Percentiles rank a stretch among this genome's conserved stretches.
phyloP scores from a whole-genome alignment of 2,797 vertebrate species.

The Tympanoctomys barrerae region DNA sequence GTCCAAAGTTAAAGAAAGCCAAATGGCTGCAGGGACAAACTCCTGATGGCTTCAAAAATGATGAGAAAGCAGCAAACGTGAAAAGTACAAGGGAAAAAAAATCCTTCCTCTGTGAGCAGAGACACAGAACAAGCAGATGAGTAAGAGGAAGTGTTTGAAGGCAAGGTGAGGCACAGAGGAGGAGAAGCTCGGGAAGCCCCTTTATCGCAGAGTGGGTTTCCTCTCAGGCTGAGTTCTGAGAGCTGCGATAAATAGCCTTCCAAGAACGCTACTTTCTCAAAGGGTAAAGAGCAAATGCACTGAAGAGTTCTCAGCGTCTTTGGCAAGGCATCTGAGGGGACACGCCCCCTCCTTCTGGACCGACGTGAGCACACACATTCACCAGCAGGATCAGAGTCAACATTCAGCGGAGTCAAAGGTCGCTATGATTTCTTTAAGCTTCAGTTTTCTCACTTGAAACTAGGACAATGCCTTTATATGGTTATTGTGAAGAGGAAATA shows the following conservation, averaged over 20 bases:
- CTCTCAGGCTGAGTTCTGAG: constrained; percentile 2
- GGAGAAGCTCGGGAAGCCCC: neutral
- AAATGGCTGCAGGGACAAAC: neutral
- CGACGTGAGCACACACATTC: fast-evolving
- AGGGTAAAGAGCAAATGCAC: constrained; percentile 5
- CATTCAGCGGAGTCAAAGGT: neutral
- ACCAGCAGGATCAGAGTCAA: neutral
- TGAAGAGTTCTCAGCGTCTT: neutral
- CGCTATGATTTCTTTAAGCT: neutral
- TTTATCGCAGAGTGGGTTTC: neutral
- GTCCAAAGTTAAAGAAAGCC: constrained; percentile 21
- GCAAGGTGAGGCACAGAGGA: neutral
- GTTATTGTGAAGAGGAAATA: neutral
- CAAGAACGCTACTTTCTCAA: constrained; percentile 32
- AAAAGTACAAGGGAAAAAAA: neutral
- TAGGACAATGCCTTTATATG: neutral
- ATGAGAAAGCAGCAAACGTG: constrained; percentile 11
- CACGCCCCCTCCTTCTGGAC: neutral
- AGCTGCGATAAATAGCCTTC: constrained; percentile 36
- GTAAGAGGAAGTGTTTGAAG: constrained; percentile 19
- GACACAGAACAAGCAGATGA: neutral
- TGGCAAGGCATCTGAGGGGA: neutral
- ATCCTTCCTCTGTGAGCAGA: constrained; percentile 11
- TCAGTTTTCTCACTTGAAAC: neutral
- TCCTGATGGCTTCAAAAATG: neutral